phyloP scores from a whole-genome alignment of 2,888 invertebrate species.

The Liodrosophila aerea region DNA sequence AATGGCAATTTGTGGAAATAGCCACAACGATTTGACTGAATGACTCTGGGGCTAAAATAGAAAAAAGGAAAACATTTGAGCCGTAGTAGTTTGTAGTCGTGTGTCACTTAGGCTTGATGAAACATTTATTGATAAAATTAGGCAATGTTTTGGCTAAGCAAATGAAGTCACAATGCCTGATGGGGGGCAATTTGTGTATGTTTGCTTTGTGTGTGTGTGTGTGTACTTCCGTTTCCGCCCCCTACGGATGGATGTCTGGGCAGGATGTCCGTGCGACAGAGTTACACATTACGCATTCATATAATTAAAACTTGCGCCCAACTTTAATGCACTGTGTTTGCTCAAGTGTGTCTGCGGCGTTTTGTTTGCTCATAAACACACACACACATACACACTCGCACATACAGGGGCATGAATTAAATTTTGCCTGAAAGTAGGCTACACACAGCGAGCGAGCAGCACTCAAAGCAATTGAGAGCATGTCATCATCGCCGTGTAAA shows the following conservation, averaged over 20 bases:
- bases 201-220: slow-evolving; percentile 6
- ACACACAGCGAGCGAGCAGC: slow-evolving; percentile 49
- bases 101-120: slow-evolving; percentile 54
- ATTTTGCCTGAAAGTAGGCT: slow-evolving; percentile 68
- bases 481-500: slow-evolving; percentile 50
- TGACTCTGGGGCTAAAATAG: background rate
- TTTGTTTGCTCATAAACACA: slow-evolving; percentile 48
- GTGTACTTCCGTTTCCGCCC: background rate
- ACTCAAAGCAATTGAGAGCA: slow-evolving; percentile 59
- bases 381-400: slow-evolving; percentile 6
- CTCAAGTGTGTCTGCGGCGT: slow-evolving; percentile 54
- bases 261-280: slow-evolving; percentile 31
- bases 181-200: slow-evolving; percentile 40
- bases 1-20: slow-evolving; percentile 67
- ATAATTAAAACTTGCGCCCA: slow-evolving; percentile 65
- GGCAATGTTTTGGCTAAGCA: slow-evolving; percentile 17
- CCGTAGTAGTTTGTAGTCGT: too few relatives aligned
- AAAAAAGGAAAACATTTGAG: background rate
- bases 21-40: slow-evolving; percentile 54
- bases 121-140: slow-evolving; percentile 60
- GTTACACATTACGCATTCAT: slow-evolving; percentile 22
- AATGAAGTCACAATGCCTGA: slow-evolving; percentile 62
- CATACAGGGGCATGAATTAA: slow-evolving; percentile 35
- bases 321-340: slow-evolving; percentile 62
- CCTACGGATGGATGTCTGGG: background rate